Evolutionary conservation across 2,113 vertebrate species (phyloP).

Genomic region (Cinclus mexicanus): DNA sequence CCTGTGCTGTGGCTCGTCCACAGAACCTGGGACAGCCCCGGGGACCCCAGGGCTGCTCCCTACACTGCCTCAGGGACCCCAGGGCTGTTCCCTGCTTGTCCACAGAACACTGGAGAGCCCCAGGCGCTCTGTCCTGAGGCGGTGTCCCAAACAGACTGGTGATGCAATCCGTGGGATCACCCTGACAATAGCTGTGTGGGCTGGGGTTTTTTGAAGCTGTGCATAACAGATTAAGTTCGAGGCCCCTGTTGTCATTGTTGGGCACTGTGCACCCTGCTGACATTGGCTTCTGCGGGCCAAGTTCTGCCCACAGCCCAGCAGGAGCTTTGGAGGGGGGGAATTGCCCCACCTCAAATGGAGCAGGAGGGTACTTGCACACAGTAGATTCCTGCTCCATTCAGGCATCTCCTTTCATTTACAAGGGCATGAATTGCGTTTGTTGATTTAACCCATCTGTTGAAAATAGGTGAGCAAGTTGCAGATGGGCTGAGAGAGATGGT

Average conservation of each 20-base stretch:
- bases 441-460: background rate
- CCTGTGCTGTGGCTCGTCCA: background rate
- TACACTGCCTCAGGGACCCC: background rate
- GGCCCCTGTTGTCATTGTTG: background rate
- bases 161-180: background rate
- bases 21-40: background rate
- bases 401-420: background rate
- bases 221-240: background rate
- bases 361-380: background rate
- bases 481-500: background rate
- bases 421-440: background rate
- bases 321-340: background rate
- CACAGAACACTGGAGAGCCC: background rate
- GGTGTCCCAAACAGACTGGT: background rate
- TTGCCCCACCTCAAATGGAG: background rate
- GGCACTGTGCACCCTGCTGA: slow-evolving; percentile 34
- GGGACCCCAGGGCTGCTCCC: background rate
- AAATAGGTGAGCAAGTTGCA: background rate
- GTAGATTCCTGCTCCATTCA: background rate
- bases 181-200: slow-evolving; percentile 22
- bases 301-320: background rate
- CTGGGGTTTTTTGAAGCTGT: background rate
- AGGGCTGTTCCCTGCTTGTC: background rate
- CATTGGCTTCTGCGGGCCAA: background rate
- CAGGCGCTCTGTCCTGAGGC: background rate